Conservation (phyloP, 2,888 invertebrate genomes). For the Poecilobothrus nobilitatus region DNA sequence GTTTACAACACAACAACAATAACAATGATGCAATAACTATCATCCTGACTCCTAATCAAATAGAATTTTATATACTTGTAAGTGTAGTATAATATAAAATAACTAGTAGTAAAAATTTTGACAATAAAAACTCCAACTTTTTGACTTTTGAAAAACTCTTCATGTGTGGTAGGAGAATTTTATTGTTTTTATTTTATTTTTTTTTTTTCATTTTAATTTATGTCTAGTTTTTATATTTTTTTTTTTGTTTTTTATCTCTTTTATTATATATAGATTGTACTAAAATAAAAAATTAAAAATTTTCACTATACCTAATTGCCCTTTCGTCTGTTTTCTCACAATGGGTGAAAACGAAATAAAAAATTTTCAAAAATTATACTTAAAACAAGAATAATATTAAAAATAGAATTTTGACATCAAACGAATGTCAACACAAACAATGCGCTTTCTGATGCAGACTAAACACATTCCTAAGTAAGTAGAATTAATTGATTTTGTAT, state of each 20-base stretch:
- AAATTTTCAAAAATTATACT: too few species aligned
- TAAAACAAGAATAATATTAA: too few species aligned
- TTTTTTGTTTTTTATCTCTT: neutral
- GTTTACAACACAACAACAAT: neutral
- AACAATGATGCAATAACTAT: neutral
- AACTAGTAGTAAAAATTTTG: neutral
- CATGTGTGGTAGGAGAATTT: conserved; percentile 1
- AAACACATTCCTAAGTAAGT: too few species aligned
- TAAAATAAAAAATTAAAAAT: too few species aligned
- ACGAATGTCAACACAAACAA: too few species aligned
- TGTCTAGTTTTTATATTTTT: neutral
- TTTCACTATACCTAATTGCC: too few species aligned
- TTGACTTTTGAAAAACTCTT: neutral
- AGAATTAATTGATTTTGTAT: too few species aligned
- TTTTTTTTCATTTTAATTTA: neutral
- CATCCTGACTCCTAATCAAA: neutral
- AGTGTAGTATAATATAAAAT: too few species aligned
- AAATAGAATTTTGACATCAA: too few species aligned
- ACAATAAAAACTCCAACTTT: neutral
- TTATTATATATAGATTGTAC: neutral
- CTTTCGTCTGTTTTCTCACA: too few species aligned
- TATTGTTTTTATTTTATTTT: neutral
- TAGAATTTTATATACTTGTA: neutral
- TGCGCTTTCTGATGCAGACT: too few species aligned
- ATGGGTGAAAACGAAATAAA: too few species aligned